A percentile compares a stretch with the other conserved stretches of the same genome.
Evolutionary conservation across 2,113 vertebrate genomes (phyloP).

Genomic region (Mesoclemmys tuberculata): DNA sequence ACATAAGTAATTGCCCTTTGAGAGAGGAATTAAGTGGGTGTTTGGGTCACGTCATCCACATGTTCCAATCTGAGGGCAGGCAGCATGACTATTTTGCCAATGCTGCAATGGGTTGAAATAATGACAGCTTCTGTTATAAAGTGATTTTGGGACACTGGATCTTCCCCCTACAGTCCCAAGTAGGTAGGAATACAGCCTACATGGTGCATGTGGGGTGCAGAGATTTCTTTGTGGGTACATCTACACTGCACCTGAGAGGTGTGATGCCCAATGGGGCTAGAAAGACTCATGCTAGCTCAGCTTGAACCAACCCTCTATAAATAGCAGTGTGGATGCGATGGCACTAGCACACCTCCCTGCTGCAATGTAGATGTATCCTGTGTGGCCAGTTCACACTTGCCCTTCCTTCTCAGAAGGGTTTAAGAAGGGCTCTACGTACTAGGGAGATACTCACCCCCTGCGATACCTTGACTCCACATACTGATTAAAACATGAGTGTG

Average conservation of each 20-base stretch:
- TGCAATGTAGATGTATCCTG: not conserved
- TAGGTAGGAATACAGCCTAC: not conserved
- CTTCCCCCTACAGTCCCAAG: not conserved
- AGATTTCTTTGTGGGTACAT: not conserved
- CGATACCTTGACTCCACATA: not conserved
- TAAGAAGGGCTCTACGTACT: not conserved
- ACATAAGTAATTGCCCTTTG: rapidly evolving
- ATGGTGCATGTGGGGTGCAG: not conserved
- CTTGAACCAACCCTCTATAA: not conserved
- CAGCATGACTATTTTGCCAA: not conserved
- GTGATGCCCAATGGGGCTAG: not conserved
- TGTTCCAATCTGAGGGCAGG: not conserved
- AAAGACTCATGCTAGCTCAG: not conserved
- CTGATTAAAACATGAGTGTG: not conserved
- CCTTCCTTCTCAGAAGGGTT: not conserved
- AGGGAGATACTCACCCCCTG: not conserved
- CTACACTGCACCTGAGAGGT: not conserved
- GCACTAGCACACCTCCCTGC: not conserved
- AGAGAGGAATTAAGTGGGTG: rapidly evolving
- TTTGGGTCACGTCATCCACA: not conserved
- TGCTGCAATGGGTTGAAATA: not conserved
- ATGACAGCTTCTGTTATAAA: not conserved
- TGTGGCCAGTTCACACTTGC: not conserved
- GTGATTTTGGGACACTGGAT: not conserved
- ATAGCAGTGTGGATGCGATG: not conserved